Evolutionary conservation across 2,113 vertebrate species (phyloP).

Genomic region (Corythornis vintsioides): DNA sequence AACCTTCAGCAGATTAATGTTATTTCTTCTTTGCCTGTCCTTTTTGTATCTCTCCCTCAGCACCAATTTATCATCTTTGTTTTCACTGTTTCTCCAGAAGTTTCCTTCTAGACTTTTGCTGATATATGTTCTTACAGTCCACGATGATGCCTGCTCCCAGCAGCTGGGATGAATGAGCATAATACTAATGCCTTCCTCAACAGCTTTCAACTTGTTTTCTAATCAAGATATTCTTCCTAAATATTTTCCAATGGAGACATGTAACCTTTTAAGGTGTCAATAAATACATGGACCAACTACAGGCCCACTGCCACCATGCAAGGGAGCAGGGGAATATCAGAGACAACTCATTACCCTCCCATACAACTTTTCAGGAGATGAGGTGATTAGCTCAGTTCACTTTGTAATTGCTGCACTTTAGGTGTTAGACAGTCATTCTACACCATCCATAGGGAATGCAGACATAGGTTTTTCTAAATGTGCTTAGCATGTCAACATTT

Average conservation of each 20-base stretch:
- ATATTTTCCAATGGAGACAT: not conserved
- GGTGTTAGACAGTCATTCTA: slow-evolving; percentile 37
- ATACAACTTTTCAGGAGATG: not conserved
- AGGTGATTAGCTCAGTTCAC: not conserved
- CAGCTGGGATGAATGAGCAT: not conserved
- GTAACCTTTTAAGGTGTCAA: not conserved
- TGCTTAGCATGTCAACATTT: slow-evolving; percentile 71
- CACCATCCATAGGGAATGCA: slow-evolving; percentile 67
- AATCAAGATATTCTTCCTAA: not conserved
- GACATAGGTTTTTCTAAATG: slow-evolving; percentile 68
- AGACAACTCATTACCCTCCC: not conserved
- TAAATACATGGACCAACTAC: not conserved
- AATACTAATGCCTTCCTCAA: not conserved
- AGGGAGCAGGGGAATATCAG: not conserved
- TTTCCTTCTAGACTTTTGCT: not conserved
- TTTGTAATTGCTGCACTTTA: not conserved
- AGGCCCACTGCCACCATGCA: not conserved
- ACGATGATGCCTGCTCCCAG: not conserved
- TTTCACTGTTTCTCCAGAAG: not conserved
- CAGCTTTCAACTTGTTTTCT: not conserved
- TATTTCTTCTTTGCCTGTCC: not conserved
- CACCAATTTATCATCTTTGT: not conserved
- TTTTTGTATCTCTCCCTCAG: not conserved
- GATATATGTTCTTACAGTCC: not conserved
- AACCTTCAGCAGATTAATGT: not conserved